Evolutionary conservation across 2,888 invertebrate species (phyloP).

Genomic region (Andricus curvator): DNA sequence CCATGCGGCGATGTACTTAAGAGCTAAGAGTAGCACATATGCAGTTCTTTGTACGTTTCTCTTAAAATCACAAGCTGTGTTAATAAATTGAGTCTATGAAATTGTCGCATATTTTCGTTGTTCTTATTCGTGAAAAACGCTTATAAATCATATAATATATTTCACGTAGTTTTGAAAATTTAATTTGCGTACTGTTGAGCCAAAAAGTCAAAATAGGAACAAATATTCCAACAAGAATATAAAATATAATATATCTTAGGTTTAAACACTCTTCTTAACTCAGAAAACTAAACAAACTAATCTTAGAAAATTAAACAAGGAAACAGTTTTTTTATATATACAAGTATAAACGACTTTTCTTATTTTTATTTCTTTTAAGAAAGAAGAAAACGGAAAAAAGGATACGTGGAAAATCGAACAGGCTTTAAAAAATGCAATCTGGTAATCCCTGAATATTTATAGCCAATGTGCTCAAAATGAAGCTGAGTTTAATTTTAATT

Average conservation of each 20-base stretch:
- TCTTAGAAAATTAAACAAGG: not conserved
- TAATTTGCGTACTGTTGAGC: too few species aligned
- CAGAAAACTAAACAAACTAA: not conserved
- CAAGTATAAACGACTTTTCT: not conserved
- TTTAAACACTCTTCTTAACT: not conserved
- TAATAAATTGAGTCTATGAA: slow-evolving; percentile 5
- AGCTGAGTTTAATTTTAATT: not conserved
- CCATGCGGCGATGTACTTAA: slow-evolving; percentile 14
- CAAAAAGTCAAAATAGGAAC: not conserved
- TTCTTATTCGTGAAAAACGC: not conserved
- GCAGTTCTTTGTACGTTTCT: slow-evolving; percentile 25
- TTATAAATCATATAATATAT: not conserved
- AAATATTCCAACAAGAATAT: not conserved
- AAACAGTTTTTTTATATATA: not conserved
- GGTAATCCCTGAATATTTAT: not conserved
- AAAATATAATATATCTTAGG: slow-evolving; percentile 1
- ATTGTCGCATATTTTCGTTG: not conserved
- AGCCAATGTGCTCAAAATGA: not conserved
- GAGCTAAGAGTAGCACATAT: slow-evolving; percentile 24
- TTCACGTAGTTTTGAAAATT: not conserved
- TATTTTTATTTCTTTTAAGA: not conserved
- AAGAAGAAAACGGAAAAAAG: not conserved
- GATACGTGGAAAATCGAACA: not conserved
- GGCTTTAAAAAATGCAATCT: not conserved
- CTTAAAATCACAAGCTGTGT: slow-evolving; percentile 32